Base-by-base conservation (phyloP, 2,888 invertebrate species). In the Drosophila subquinaria region DNA sequence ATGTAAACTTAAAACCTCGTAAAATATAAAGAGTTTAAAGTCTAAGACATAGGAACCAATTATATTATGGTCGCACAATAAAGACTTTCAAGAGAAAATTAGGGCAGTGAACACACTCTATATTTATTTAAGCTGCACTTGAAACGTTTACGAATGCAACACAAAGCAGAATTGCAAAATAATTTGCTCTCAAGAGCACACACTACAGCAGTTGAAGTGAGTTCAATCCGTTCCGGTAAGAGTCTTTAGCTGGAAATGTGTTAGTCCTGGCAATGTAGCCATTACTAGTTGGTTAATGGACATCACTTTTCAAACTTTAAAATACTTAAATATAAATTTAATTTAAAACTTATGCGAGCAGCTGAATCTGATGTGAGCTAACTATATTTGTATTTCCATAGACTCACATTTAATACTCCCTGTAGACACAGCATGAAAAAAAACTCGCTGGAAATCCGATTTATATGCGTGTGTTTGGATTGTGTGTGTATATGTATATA, bases 401-500 rank as follows among this genome's bases (percentile, higher is more conserved):
- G 33, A 20, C 56, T 45, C 43, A 10, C 56, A 35, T 57, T 60
- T 33, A 60, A 42, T 43, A 45, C 17, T 56, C 42, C 43, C n/a
- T 43, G n/a, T 8, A 43, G 56, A 56, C 33, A 45, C 20, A n/a
- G 20, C 33, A 35, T 5, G 11, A n/a, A 11, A 23, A 56, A 65
- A 73, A 61, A 60, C 52, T 38, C 64, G 55, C 61, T 56, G 63
- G 73, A 57, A 72, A 72, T 64, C 76, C 76, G 71, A 65, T 69
- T 70, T 80, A 69, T 59, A 43, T 57, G n/a, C 30, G 40, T 63
- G 57, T 59, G 43, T 50, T 47, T 2, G 8, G 52, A 0, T 11
- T 50, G 55, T 43, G 50, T 50, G 17, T 35, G 13, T 11, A 17
- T 20, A 35, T 50, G 35, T 60, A 43, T 69, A 47, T 51, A 47